These are phyloP conservation scores for Sebastes goodei DNA, from an alignment of 2,797 vertebrate genomes.

Conservation along the genomic window DNA sequence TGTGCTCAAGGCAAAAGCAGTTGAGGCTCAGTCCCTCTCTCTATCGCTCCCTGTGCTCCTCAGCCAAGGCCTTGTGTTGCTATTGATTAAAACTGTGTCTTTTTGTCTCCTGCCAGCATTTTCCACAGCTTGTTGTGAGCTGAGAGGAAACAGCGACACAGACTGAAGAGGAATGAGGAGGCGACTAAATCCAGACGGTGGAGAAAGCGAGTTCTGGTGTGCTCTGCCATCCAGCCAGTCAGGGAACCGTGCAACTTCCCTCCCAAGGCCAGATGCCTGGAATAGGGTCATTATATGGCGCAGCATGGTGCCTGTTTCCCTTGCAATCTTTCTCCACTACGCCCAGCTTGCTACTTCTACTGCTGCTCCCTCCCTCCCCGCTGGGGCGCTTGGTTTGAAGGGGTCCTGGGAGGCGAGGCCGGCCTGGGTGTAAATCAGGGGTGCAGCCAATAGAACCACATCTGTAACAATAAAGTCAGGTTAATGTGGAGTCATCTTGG, in stretches of 20 bases:
- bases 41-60: slow-evolving; percentile 42
- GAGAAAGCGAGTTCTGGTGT: slow-evolving; percentile 35
- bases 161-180: slow-evolving; percentile 42
- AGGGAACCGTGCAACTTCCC: slow-evolving; percentile 47
- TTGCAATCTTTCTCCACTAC: slow-evolving; percentile 49
- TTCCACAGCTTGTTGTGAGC: slow-evolving; percentile 62
- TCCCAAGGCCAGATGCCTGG: slow-evolving; percentile 57
- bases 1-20: slow-evolving; percentile 63
- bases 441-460: slow-evolving; percentile 70
- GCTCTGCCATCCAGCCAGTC: slow-evolving; percentile 32
- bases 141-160: slow-evolving; percentile 59
- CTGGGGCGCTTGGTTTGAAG: slow-evolving; percentile 49
- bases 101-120: slow-evolving; percentile 75
- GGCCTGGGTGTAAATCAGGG: slow-evolving; percentile 71
- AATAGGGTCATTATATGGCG: slow-evolving; percentile 55
- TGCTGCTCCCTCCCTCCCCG: slow-evolving; percentile 38
- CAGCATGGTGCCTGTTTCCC: slow-evolving; percentile 53
- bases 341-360: slow-evolving; percentile 40
- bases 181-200: slow-evolving; percentile 46
- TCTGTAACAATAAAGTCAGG: slow-evolving; percentile 80
- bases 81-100: slow-evolving; percentile 77
- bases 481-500: slow-evolving; percentile 66
- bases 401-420: slow-evolving; percentile 49
- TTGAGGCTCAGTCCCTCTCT: slow-evolving; percentile 31
- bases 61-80: slow-evolving; percentile 70